phyloP scores from a whole-genome alignment of 2,113 vertebrate genomes.

The Cinclus cinclus region DNA sequence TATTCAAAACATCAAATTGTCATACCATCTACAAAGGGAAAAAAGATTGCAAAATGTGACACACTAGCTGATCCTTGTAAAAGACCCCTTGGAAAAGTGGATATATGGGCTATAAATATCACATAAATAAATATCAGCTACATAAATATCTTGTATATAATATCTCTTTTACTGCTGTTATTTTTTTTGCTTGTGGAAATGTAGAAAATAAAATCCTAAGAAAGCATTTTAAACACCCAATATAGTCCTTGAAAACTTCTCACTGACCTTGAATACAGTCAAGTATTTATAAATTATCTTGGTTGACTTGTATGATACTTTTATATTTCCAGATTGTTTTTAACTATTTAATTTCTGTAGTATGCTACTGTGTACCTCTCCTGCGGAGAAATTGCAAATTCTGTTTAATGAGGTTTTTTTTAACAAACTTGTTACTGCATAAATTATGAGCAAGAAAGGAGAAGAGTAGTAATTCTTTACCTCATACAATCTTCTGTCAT shows the following conservation, averaged over 20 bases:
- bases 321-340: not conserved
- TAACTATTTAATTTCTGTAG: not conserved
- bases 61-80: not conserved
- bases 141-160: not conserved
- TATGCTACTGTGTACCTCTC: not conserved
- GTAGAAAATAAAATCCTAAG: not conserved
- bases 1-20: not conserved
- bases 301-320: not conserved
- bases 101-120: not conserved
- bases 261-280: not conserved
- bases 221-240: not conserved
- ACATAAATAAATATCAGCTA: not conserved
- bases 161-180: not conserved
- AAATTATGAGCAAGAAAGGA: not conserved
- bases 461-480: not conserved
- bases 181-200: not conserved
- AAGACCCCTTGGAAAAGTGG: not conserved
- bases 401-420: not conserved
- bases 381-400: constrained; percentile 1
- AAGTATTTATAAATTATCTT: not conserved
- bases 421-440: not conserved
- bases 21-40: not conserved
- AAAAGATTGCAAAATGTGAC: not conserved
- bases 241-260: not conserved
- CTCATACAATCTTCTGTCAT: not conserved